Percentiles rank a stretch among this genome's conserved stretches.
Conservation (phyloP, 2,113 vertebrate species). For the Zosterops hypoxanthus region DNA sequence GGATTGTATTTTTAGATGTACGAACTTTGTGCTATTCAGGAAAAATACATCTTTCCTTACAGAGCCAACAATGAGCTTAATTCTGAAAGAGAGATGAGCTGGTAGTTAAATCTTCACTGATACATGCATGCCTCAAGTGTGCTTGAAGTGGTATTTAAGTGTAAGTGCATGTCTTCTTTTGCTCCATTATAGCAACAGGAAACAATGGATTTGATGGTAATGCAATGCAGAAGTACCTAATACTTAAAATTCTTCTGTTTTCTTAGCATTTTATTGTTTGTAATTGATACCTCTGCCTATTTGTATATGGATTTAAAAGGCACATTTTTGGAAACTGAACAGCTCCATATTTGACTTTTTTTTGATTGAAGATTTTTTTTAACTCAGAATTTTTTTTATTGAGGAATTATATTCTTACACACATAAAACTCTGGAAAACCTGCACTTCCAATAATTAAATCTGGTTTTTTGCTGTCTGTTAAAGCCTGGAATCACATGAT, state of each 20-base stretch:
- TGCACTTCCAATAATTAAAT: not conserved
- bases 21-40: not conserved
- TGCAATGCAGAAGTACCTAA: not conserved
- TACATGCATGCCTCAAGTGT: fast-evolving
- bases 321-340: not conserved
- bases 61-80: not conserved
- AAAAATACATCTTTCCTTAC: not conserved
- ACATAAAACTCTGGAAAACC: not conserved
- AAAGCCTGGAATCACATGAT: not conserved
- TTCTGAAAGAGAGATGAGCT: not conserved
- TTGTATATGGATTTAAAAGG: not conserved
- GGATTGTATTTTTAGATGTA: not conserved
- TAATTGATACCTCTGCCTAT: not conserved
- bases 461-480: not conserved
- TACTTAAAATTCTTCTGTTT: not conserved
- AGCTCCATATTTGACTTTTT: not conserved
- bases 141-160: not conserved
- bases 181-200: not conserved
- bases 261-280: not conserved
- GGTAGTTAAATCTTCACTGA: not conserved
- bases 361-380: not conserved
- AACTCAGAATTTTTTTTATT: not conserved
- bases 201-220: not conserved
- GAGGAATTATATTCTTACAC: not conserved
- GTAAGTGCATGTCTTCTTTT: not conserved